phyloP scores from a whole-genome alignment of 2,888 invertebrate genomes.

The Morpho helenor region DNA sequence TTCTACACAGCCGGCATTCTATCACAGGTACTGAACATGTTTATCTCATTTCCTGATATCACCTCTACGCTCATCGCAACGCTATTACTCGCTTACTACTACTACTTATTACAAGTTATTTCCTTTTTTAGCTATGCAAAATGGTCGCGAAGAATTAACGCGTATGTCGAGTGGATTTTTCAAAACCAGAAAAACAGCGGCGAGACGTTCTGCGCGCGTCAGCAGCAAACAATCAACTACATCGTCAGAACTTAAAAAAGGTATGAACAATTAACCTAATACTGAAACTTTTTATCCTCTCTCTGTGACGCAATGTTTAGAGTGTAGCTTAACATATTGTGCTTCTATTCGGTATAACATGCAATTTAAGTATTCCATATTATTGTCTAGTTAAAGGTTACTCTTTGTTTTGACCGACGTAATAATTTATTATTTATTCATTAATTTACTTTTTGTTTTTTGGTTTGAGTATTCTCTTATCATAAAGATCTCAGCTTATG shows the following conservation, averaged over 20 bases:
- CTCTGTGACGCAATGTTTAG: too few relatives aligned
- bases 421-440: background rate
- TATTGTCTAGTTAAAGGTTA: too few relatives aligned
- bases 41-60: too few relatives aligned
- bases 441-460: background rate
- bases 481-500: too few relatives aligned
- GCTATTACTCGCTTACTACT: too few relatives aligned
- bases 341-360: too few relatives aligned
- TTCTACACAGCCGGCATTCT: constrained; percentile 82
- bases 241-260: constrained; percentile 68
- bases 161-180: constrained; percentile 81
- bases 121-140: constrained; percentile 73
- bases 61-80: too few relatives aligned
- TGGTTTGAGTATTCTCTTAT: too few relatives aligned
- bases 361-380: too few relatives aligned
- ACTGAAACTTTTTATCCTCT: too few relatives aligned
- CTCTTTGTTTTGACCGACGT: too few relatives aligned
- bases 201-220: constrained; percentile 87
- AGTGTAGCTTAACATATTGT: too few relatives aligned
- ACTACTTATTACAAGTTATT: background rate
- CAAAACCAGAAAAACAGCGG: constrained; percentile 86
- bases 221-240: constrained; percentile 75
- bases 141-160: constrained; percentile 61
- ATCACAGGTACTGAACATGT: constrained; percentile 73
- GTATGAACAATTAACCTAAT: constrained; percentile 32